Percentiles rank a stretch among this genome's conserved stretches.
Evolutionary conservation across 2,113 vertebrate species (phyloP).

Genomic region (Pandion haliaetus): DNA sequence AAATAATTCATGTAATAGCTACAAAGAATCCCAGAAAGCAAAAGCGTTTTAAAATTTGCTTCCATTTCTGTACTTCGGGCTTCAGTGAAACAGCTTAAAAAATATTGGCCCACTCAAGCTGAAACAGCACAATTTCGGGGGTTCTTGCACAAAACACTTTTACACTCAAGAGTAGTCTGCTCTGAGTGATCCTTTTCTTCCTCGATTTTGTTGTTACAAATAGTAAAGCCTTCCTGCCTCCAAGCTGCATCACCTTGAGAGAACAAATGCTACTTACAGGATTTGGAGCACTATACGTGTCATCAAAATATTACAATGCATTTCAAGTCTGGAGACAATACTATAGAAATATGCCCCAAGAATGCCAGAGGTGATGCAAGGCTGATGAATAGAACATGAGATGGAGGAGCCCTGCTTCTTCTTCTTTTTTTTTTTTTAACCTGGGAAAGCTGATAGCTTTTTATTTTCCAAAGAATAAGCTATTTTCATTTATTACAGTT

Average conservation of each 20-base stretch:
- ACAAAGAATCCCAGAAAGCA: constrained; percentile 11
- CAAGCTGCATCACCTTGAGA: not conserved
- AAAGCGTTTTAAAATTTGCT: constrained; percentile 33
- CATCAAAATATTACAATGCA: constrained; percentile 41
- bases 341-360: not conserved
- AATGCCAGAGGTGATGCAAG: constrained; percentile 37
- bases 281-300: not conserved
- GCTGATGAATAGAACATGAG: constrained; percentile 52
- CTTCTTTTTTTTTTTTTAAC: not conserved
- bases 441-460: not conserved
- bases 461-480: not conserved
- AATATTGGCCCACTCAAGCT: not conserved
- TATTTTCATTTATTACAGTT: constrained; percentile 1
- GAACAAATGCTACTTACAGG: not conserved
- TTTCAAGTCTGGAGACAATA: constrained; percentile 15
- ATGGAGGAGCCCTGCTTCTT: not conserved
- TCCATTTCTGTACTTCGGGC: constrained; percentile 45
- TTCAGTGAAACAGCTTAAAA: constrained; percentile 16
- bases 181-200: not conserved
- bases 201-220: not conserved
- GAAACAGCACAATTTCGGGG: constrained; percentile 2
- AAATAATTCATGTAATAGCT: constrained; percentile 61
- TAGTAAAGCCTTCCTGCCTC: not conserved
- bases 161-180: not conserved
- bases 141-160: not conserved